Evolutionary conservation across 2,113 vertebrate species (phyloP).

Genomic region (Callipepla squamata): DNA sequence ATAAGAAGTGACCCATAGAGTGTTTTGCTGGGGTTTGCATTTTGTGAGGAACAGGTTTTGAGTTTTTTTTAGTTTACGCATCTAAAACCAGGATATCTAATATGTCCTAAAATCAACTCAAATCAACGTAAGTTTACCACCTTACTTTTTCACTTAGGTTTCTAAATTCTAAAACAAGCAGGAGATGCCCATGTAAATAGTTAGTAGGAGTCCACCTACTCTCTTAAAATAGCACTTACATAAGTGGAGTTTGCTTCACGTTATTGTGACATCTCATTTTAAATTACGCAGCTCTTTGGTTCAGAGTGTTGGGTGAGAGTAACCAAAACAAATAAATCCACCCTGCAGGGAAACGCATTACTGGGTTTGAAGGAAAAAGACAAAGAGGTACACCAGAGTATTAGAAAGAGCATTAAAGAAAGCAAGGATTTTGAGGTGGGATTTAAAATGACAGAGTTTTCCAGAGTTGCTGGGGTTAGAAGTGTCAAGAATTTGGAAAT

Average conservation of each 20-base stretch:
- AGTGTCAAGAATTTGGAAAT: neutral
- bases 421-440: neutral
- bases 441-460: neutral
- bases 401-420: neutral
- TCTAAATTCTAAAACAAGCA: neutral
- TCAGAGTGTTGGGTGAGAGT: constrained; percentile 40
- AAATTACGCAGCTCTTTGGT: constrained; percentile 47
- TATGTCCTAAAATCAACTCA: neutral
- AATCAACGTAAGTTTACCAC: neutral
- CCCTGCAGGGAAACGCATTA: constrained; percentile 37
- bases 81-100: neutral
- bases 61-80: neutral
- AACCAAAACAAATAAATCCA: constrained; percentile 54
- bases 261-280: constrained; percentile 36
- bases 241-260: constrained; percentile 1
- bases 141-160: neutral
- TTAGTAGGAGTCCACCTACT: neutral
- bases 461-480: neutral
- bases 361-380: constrained; percentile 23
- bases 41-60: neutral
- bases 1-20: neutral
- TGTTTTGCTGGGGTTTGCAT: neutral
- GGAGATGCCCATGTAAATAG: neutral
- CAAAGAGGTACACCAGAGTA: neutral
- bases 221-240: neutral